These are phyloP conservation scores for Brachionus koreanus DNA, from an alignment of 1,140 invertebrate species.

Conservation along the genomic window DNA sequence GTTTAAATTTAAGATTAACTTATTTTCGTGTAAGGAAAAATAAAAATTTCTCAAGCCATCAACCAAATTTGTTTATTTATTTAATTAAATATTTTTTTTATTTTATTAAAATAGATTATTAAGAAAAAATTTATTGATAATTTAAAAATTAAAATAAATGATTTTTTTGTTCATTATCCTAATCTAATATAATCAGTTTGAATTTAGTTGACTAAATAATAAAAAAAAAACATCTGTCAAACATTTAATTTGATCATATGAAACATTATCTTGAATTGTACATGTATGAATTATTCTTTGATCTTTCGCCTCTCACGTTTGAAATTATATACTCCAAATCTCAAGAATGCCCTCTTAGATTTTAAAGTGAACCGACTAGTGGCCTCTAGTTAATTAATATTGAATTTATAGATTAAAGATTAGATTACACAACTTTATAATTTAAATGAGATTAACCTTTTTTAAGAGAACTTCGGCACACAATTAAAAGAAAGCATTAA, in stretches of 20 bases:
- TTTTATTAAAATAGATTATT: too few relatives aligned
- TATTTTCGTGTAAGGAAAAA: too few relatives aligned
- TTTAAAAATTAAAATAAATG: too few relatives aligned
- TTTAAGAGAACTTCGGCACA: background rate
- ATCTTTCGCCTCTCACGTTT: background rate
- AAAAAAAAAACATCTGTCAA: background rate
- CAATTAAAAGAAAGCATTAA: background rate
- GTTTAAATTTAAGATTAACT: too few relatives aligned
- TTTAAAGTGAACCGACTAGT: background rate
- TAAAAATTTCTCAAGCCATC: too few relatives aligned
- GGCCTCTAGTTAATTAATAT: background rate
- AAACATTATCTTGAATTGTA: background rate
- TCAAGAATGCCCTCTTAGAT: background rate
- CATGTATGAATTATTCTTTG: background rate
- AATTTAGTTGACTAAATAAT: too few relatives aligned
- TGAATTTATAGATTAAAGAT: background rate
- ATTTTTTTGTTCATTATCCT: too few relatives aligned
- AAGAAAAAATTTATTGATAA: too few relatives aligned
- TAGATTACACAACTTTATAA: background rate
- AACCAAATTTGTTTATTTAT: too few relatives aligned
- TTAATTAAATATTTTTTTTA: too few relatives aligned
- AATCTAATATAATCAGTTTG: too few relatives aligned
- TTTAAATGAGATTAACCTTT: background rate
- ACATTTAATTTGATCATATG: background rate
- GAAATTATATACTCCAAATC: background rate